phyloP scores from a whole-genome alignment of 2,113 vertebrate species.

The Oenanthe oenanthe region DNA sequence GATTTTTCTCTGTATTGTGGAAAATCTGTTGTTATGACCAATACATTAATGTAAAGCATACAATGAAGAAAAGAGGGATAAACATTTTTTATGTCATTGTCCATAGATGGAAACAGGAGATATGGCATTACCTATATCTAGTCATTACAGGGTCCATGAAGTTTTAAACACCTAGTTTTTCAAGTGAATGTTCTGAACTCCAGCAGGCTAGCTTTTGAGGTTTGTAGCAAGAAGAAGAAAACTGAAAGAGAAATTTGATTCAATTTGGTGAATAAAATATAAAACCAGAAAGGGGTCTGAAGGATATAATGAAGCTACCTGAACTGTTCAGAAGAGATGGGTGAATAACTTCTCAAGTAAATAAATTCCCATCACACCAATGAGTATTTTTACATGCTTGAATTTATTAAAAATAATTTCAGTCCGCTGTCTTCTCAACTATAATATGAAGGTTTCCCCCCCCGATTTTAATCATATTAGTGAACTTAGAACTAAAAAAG shows the following conservation, averaged over 20 bases:
- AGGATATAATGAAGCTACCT: neutral
- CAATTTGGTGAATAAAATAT: neutral
- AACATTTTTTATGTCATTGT: neutral
- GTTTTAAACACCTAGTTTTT: neutral
- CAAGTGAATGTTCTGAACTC: neutral
- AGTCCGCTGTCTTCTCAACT: neutral
- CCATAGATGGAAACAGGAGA: neutral
- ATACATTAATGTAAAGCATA: neutral
- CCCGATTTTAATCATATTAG: neutral
- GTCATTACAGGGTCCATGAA: neutral
- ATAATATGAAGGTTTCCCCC: accelerated
- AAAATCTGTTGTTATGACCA: neutral
- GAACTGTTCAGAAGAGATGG: neutral
- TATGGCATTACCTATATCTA: neutral
- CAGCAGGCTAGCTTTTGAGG: neutral
- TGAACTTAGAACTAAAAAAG: neutral
- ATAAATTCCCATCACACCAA: accelerated
- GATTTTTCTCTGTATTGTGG: neutral
- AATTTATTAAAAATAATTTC: neutral
- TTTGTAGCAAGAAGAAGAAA: neutral
- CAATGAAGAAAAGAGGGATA: neutral
- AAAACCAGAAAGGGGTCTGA: neutral
- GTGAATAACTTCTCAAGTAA: neutral
- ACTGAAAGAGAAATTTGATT: neutral
- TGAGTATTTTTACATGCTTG: neutral